A percentile compares a stretch with the other conserved stretches of the same genome.
Conservation (phyloP, 1,140 invertebrate species). For the Euura lappo region DNA sequence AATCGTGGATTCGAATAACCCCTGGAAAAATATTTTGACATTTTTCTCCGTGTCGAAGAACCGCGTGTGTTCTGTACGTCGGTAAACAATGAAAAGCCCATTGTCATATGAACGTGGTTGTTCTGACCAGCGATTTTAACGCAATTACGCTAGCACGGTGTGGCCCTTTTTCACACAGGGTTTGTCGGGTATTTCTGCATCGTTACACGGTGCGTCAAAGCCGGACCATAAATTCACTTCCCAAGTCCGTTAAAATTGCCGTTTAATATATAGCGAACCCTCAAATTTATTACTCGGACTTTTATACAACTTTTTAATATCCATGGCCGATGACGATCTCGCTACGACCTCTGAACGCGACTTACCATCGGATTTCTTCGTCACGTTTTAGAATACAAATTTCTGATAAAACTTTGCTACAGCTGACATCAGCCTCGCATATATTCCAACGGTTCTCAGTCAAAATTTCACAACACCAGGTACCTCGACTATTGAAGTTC, state of each 20-base stretch:
- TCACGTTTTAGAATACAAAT: too few relatives aligned
- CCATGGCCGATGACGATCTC: slow-evolving; percentile 4
- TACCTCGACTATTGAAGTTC: too few relatives aligned
- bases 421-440: too few relatives aligned
- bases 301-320: slow-evolving; percentile 30
- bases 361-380: too few relatives aligned
- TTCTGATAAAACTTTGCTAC: too few relatives aligned
- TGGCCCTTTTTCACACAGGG: neutral
- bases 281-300: slow-evolving; percentile 34
- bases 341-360: too few relatives aligned
- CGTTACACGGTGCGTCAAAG: neutral
- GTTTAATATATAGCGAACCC: slow-evolving; percentile 33
- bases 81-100: neutral
- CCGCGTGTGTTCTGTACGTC: too few relatives aligned
- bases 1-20: too few relatives aligned
- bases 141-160: neutral
- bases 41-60: too few relatives aligned
- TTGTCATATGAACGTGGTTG: neutral
- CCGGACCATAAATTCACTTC: slow-evolving; percentile 1
- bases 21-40: too few relatives aligned
- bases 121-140: neutral
- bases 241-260: slow-evolving; percentile 32
- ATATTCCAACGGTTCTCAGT: too few relatives aligned
- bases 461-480: too few relatives aligned
- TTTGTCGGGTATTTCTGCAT: neutral